Percentiles rank a stretch among this genome's conserved stretches.
These are phyloP conservation scores for Galeopterus variegatus DNA, from an alignment of 2,113 vertebrate genomes.

Conservation along the genomic window DNA sequence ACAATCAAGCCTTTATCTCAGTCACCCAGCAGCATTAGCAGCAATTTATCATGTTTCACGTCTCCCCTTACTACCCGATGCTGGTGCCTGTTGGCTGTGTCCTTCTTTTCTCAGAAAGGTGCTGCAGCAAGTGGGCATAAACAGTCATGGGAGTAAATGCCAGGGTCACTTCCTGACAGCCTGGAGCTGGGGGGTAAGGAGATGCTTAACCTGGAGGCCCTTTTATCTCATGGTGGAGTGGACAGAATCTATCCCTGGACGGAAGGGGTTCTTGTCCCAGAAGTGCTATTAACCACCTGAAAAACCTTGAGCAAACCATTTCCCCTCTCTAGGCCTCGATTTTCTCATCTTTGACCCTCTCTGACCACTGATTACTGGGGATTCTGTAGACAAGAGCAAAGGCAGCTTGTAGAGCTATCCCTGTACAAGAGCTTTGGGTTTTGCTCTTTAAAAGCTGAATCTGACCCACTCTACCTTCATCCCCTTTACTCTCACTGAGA, in stretches of 20 bases:
- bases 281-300: background rate
- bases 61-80: conserved; percentile 61
- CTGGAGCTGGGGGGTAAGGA: background rate
- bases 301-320: accelerated
- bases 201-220: background rate
- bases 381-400: background rate
- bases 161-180: background rate
- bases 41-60: conserved; percentile 87
- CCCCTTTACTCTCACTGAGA: background rate
- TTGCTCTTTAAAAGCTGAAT: background rate
- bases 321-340: background rate
- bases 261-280: background rate
- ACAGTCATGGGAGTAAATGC: background rate
- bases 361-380: background rate
- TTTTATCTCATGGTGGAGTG: background rate
- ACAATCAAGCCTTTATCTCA: conserved; percentile 90
- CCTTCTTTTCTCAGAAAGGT: conserved; percentile 34
- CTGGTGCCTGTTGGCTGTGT: background rate
- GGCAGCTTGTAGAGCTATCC: background rate
- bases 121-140: background rate
- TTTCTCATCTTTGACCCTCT: background rate
- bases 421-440: background rate
- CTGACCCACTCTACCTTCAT: background rate
- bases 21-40: conserved; percentile 89
- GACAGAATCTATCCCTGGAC: background rate